Conservation (phyloP, 2,113 vertebrate genomes). For the Anas platyrhynchos region DNA sequence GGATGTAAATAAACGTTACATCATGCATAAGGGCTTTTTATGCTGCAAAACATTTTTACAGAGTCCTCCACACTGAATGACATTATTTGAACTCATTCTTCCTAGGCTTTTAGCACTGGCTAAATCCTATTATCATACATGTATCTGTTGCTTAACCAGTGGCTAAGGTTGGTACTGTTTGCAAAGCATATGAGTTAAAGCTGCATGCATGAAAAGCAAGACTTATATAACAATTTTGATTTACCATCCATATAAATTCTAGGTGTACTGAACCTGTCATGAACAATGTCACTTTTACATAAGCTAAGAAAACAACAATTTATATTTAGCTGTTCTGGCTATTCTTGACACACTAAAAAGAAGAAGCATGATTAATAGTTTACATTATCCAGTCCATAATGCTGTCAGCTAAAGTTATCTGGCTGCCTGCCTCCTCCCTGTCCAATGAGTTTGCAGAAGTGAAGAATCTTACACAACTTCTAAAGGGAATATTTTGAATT, state of each 20-base stretch:
- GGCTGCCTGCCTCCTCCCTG: neutral
- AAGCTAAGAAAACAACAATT: neutral
- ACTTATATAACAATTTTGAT: neutral
- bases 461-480: constrained; percentile 26
- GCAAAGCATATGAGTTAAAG: neutral
- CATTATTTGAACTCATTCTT: neutral
- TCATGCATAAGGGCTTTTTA: neutral
- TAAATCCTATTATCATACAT: neutral
- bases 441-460: neutral
- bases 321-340: neutral
- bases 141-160: neutral
- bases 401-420: neutral
- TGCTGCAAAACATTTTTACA: neutral
- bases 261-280: neutral
- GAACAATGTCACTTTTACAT: neutral
- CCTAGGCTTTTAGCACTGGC: neutral
- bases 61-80: neutral
- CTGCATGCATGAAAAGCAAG: neutral
- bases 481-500: constrained; percentile 77
- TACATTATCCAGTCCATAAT: neutral
- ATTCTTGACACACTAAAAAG: neutral
- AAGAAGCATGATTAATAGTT: neutral
- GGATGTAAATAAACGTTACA: neutral
- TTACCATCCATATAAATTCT: neutral
- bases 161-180: neutral